Evolutionary conservation across 2,113 vertebrate species (phyloP).

Genomic region (Chrysemys picta): DNA sequence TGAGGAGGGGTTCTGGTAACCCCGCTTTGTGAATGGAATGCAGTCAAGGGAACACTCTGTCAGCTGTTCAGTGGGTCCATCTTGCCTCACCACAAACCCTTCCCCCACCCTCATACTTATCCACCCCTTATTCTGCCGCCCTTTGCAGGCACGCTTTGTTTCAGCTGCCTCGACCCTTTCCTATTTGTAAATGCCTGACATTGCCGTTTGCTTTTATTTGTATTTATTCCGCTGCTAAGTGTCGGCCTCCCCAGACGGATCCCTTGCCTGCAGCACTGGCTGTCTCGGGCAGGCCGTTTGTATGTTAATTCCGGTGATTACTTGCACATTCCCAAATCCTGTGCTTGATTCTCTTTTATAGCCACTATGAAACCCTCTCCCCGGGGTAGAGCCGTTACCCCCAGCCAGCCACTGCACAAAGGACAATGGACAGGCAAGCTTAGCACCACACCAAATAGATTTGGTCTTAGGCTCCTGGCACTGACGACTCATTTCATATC

Average conservation of each 20-base stretch:
- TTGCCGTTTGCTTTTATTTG: background rate
- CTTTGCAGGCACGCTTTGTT: background rate
- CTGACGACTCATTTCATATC: background rate
- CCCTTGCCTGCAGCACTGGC: background rate
- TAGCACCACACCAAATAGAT: background rate
- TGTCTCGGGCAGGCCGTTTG: background rate
- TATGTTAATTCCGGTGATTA: background rate
- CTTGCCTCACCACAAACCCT: background rate
- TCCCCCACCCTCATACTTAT: background rate
- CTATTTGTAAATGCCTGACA: background rate
- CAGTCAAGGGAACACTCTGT: background rate
- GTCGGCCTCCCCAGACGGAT: background rate
- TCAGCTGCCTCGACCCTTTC: background rate
- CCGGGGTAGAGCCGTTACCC: background rate
- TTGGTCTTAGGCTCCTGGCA: background rate
- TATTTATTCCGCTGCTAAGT: background rate
- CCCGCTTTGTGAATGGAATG: background rate
- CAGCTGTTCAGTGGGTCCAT: background rate
- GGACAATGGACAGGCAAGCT: background rate
- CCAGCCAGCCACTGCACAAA: background rate
- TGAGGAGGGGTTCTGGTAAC: background rate
- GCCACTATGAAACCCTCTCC: background rate
- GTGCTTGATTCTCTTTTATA: background rate
- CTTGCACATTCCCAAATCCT: rapidly evolving
- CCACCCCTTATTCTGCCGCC: background rate